Base-by-base conservation (phyloP, 2,113 vertebrate genomes). In the Misgurnus anguillicaudatus region DNA sequence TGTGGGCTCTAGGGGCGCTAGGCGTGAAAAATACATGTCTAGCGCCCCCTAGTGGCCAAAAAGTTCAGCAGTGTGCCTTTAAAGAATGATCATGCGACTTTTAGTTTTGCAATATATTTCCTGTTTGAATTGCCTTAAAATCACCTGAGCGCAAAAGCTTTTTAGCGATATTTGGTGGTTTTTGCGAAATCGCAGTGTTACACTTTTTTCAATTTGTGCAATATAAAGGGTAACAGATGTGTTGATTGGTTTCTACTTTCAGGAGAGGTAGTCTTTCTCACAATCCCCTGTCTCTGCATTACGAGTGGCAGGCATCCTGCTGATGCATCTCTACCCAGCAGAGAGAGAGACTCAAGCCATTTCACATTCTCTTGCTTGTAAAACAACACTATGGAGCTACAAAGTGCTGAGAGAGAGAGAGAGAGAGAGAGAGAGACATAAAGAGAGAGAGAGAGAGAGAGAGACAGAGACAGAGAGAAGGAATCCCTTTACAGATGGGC, bases 401-500 rank as follows among this genome's bases (percentile, higher is more conserved):
- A 82, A 76, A 77, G 72, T 77, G 69, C 72, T 80, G 68, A 66
- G 70, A 78, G 66, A 65, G 64, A 57, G 31, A 58, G 55, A 16
- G n/a, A n/a, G n/a, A n/a, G n/a, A n/a, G n/a, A n/a, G n/a, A n/a
- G n/a, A n/a, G n/a, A n/a, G n/a, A n/a, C n/a, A n/a, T n/a, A n/a
- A n/a, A n/a, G n/a, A n/a, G n/a, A n/a, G n/a, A n/a, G n/a, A n/a
- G 51, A 47, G 16, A 67, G 16, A 10, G 9, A 58, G 36, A 53
- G 58, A 64, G 39, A 45, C 41, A 77, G 38, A 65, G 39, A 41
- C 13, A 58, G 78, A 72, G 66, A 51, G 24, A 57, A 9, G 62
- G 84, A 70, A 78, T 60, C 77, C 72, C 81, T 75, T 6, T 53
- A 24, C 47, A 82, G 82, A 84, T 64, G 70, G 76, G 60, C 61